Base-by-base conservation (phyloP, 1,140 invertebrate genomes). In the Cheumatopsyche charites region DNA sequence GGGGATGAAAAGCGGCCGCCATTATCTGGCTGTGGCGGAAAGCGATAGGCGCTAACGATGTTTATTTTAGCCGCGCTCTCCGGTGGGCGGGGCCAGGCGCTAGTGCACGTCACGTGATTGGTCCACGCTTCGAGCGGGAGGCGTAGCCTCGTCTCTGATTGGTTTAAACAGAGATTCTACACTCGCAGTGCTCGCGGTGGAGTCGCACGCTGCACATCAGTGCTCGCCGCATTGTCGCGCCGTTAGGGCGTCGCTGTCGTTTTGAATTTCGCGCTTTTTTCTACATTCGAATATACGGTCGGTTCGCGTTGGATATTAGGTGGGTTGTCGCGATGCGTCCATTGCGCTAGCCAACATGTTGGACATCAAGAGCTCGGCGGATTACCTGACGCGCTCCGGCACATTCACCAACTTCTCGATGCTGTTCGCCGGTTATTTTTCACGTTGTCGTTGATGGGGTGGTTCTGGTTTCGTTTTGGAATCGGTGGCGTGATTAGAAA, bases 361-460 rank as follows among this genome's bases (percentile, higher is more conserved):
- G 80, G 88, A 90, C 84, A 89, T 90, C 79, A 89, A 90, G 81
- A 87, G 87, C 77, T 88, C 88, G 75, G 86, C 88, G 78, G 88
- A 90, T 86, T 89, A 89, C 80, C 85, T 90, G 78, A 89, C 87
- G 83, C 87, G 88, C 80, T 88, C 88, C 80, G 88, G 88, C 78
- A 89, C 88, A 65, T 90, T 90, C 81, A 88, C 88, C 81, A 89
- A 90, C 80, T 90, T 90, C 85, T 90, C 88, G 82, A 90, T 90
- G 88, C 84, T 90, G 77, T 90, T 90, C 83, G 88, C 87, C 80
- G 88, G 88, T 90, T 86, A 86, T 83, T 84, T 3, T 36, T 36
- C n/a, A n/a, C n/a, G n/a, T 36, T 36, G 3, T 36, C 29, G 29
- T 3, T 36, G 29, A 4, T 36, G 29, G 3, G 9, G 9, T 36